Percentiles rank a stretch among this genome's conserved stretches.
Evolutionary conservation across 2,113 vertebrate genomes (phyloP).

Genomic region (Hyperopisus bebe): DNA sequence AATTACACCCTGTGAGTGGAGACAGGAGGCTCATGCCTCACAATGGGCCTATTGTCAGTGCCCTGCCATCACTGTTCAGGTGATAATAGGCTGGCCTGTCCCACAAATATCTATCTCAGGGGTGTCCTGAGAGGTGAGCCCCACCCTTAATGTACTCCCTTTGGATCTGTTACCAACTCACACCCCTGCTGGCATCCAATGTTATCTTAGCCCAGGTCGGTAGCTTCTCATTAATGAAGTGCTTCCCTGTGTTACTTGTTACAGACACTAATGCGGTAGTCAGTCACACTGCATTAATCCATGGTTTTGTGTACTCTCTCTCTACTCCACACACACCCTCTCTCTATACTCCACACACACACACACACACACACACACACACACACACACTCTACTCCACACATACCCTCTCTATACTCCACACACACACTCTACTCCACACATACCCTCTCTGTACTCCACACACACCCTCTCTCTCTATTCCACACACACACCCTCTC

Average conservation of each 20-base stretch:
- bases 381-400: too few relatives aligned
- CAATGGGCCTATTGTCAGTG: too few relatives aligned
- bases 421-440: too few relatives aligned
- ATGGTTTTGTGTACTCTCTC: background rate
- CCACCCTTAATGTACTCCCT: background rate
- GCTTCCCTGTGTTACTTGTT: background rate
- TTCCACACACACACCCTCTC: too few relatives aligned
- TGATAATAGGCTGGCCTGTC: background rate
- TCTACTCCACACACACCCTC: too few relatives aligned
- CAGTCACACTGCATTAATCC: background rate
- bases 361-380: too few relatives aligned
- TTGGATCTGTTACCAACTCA: background rate
- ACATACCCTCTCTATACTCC: too few relatives aligned
- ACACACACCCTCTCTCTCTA: too few relatives aligned
- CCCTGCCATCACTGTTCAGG: background rate
- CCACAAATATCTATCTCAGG: background rate
- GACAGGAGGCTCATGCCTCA: background rate
- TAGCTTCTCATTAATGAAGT: background rate
- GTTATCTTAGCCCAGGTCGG: background rate
- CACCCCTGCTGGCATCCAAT: background rate
- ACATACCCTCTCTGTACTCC: too few relatives aligned
- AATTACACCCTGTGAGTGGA: constrained; percentile 35
- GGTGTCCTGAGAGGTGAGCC: background rate
- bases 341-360: too few relatives aligned
- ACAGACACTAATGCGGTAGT: background rate